A percentile compares a stretch with the other conserved stretches of the same genome.
Conservation (phyloP, 2,113 vertebrate genomes). For the Hystrix brachyura region DNA sequence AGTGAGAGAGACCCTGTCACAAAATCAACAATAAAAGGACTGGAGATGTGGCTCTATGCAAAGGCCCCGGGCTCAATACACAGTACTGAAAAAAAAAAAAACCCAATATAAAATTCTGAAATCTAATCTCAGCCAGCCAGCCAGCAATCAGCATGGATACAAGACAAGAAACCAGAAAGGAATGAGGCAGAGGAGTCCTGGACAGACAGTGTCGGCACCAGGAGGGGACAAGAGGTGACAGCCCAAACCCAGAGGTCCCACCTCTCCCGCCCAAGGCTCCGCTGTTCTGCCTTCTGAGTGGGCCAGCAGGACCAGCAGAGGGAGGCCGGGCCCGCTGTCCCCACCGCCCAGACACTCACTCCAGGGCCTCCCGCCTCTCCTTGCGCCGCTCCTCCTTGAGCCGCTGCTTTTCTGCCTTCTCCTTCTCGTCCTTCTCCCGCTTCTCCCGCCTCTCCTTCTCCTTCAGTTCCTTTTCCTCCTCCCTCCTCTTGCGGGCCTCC, state of each 20-base stretch:
- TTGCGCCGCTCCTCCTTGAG: slow-evolving; percentile 95
- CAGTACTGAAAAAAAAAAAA: neutral
- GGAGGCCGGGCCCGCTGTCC: accelerated
- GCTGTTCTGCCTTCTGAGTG: neutral
- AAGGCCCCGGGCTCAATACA: neutral
- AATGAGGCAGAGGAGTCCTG: neutral
- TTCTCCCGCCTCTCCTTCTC: slow-evolving; percentile 93
- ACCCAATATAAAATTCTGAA: neutral
- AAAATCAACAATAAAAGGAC: neutral
- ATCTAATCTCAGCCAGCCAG: neutral
- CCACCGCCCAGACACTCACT: slow-evolving; percentile 89
- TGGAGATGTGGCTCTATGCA: neutral
- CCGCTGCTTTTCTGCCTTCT: slow-evolving; percentile 93
- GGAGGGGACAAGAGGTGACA: too few species aligned
- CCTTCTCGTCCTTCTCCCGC: slow-evolving; percentile 90
- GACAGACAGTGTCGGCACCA: neutral
- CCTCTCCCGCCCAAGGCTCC: neutral
- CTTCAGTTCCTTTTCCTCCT: slow-evolving; percentile 94
- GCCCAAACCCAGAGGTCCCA: neutral
- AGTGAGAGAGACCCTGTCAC: neutral
- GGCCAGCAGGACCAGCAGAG: neutral
- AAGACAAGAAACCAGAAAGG: neutral
- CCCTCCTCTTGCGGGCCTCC: slow-evolving; percentile 92
- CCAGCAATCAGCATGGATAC: neutral
- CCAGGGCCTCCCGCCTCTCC: slow-evolving; percentile 92